Conservation (phyloP, 1,140 invertebrate genomes). For the Ips typographus region DNA sequence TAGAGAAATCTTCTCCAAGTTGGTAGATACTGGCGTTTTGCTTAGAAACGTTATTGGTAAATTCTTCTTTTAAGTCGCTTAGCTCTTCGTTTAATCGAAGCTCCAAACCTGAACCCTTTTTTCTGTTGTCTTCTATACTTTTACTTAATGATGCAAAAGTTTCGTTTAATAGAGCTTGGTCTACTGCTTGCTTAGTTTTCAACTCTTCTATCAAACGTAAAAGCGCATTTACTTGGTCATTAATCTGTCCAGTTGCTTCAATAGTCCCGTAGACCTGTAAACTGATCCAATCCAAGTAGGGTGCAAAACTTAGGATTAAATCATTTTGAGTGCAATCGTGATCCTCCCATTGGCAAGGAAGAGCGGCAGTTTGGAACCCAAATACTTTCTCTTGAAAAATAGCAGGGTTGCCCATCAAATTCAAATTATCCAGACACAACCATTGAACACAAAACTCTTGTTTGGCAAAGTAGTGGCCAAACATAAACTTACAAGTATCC, state of each 20-base stretch:
- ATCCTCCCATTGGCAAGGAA: background rate
- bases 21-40: slow-evolving; percentile 4
- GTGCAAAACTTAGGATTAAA: slow-evolving; percentile 7
- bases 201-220: background rate
- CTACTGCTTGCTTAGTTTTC: background rate
- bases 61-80: background rate
- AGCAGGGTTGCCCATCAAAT: slow-evolving; percentile 12
- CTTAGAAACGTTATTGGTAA: background rate
- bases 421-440: background rate
- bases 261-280: background rate
- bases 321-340: slow-evolving; percentile 8
- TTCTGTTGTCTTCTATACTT: background rate
- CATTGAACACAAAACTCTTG: slow-evolving; percentile 13
- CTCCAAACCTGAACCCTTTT: background rate
- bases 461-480: slow-evolving; percentile 5
- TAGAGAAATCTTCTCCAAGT: slow-evolving; percentile 3
- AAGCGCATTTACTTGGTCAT: background rate
- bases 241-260: background rate
- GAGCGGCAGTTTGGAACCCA: slow-evolving; percentile 18
- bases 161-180: background rate
- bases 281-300: slow-evolving; percentile 15
- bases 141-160: background rate
- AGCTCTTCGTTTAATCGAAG: slow-evolving; percentile 12
- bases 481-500: slow-evolving; percentile 13
- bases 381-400: slow-evolving; percentile 6